Evolutionary conservation across 2,888 invertebrate species (phyloP), one percentile per base, ranked within the genome.

Genomic region (Polyommatus iphigenia): DNA sequence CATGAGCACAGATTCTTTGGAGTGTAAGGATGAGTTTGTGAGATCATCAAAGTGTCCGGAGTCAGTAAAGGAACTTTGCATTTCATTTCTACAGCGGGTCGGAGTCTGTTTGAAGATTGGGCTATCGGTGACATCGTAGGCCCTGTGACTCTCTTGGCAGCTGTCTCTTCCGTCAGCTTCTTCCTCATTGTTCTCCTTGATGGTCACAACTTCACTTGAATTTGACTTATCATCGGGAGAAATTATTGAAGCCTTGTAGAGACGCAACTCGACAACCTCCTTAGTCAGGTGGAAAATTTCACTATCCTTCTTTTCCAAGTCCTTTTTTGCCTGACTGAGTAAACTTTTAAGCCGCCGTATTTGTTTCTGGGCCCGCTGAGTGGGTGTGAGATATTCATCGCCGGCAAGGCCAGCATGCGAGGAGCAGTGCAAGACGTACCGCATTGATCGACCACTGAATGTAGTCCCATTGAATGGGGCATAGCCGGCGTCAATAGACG

Each of bases 31-130:
- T 77, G 97, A 97, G 84, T 96, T 96, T 24, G 96, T 96, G 83
- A 96, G 93, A 90, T 98, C 98, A 88, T 98, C 98, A 89, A 97
- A 98, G 91, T 97, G 97, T 71, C 98, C 98, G 8, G 97, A 98
- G 90, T 98, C 98, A 78, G 97, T 96, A 85, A 97, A 96, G 46
- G 97, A 97, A 81, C 96, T 96, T 84, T 96, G 96, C 94, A 97
- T 95, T 86, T 97, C 97, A 88, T 91, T 92, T 79, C 92, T 88
- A 82, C 91, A 89, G 80, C 93, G 88, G 20, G 90, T 92, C 75
- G 94, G 92, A 77, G 93, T 91, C 81, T 90, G 88, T 84, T 94
- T 94, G 81, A 89, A 95, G 80, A 95, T 85, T 54, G 94, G 89
- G 81, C 94, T 93, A 81, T 91, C 94, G 79, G 89, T 94, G 82